Base-by-base conservation (phyloP, 1,140 invertebrate species). In the Zaprionus ghesquierei region DNA sequence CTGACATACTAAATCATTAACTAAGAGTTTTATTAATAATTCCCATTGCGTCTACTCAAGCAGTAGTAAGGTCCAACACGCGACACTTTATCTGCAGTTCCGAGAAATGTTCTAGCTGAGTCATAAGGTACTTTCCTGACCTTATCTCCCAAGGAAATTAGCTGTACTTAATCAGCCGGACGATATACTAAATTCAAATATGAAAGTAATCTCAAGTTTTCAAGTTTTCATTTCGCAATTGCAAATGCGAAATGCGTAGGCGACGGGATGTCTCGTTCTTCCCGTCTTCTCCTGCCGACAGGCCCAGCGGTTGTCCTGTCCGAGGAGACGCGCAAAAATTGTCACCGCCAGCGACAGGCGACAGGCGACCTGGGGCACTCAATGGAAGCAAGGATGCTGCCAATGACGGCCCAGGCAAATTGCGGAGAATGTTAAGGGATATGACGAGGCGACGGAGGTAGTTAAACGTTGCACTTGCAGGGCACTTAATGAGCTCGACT, bases 301-400 rank as follows among this genome's bases (percentile, higher is more conserved):
- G 15, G 65, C 74, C 54, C 81, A 85, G 81, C 82, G 78, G 81
- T 78, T 55, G 81, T 50, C 75, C 66, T 66, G 78, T 62, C 75
- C 74, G 46, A 31, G 51, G 22, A 69, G 75, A 77, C 68, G 82
- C 84, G 82, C 55, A 77, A 89, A 79, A 89, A 89, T 89, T 87
- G 82, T 82, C 82, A 86, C 82, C 82, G 54, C 58, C 82, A 87
- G 68, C 65, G 69, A 66, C 82, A 79, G 74, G 53, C 49, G 31
- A 33, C n/a, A n/a, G n/a, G 53, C 51, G 50, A 29, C 74, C 64
- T 63, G 60, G 22, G 60, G 50, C 33, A 12, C 13, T 41, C 6
- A 15, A 41, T 29, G 27, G 27, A n/a, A 29, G 27, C 27, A 29
- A 20, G 22, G 22, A 0, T 13, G 13, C 64, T 81, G 69, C 13